phyloP scores from a whole-genome alignment of 2,888 invertebrate genomes.

The Tromatobia lineatoria region DNA sequence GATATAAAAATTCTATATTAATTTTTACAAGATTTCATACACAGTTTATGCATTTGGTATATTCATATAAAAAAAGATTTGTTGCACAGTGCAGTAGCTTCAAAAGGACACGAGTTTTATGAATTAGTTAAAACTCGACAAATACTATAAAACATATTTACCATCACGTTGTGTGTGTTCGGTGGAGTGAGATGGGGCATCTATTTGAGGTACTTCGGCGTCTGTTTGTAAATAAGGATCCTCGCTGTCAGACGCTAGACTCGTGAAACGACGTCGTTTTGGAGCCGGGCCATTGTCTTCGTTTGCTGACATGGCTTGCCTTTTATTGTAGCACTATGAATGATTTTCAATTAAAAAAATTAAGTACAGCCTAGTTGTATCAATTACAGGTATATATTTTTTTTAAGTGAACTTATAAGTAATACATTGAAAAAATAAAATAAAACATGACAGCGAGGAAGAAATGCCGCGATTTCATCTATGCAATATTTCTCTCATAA shows the following conservation, averaged over 20 bases:
- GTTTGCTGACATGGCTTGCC: background rate
- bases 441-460: no score
- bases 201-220: background rate
- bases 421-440: no score
- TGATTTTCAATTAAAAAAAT: background rate
- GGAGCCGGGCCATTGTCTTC: background rate
- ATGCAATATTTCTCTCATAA: no score
- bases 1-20: background rate
- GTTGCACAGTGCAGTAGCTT: background rate
- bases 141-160: background rate
- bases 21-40: background rate
- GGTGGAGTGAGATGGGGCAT: background rate
- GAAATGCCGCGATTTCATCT: no score
- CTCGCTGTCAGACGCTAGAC: background rate
- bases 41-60: conserved; percentile 21
- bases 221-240: background rate
- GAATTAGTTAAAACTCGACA: background rate
- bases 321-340: background rate
- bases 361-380: no score
- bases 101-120: background rate
- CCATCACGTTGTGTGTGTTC: background rate
- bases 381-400: no score
- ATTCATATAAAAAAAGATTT: conserved; percentile 25
- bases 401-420: no score
- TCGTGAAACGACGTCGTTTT: background rate